These are phyloP conservation scores for Brachylomia viminalis DNA, from an alignment of 2,888 invertebrate species.

Conservation along the genomic window DNA sequence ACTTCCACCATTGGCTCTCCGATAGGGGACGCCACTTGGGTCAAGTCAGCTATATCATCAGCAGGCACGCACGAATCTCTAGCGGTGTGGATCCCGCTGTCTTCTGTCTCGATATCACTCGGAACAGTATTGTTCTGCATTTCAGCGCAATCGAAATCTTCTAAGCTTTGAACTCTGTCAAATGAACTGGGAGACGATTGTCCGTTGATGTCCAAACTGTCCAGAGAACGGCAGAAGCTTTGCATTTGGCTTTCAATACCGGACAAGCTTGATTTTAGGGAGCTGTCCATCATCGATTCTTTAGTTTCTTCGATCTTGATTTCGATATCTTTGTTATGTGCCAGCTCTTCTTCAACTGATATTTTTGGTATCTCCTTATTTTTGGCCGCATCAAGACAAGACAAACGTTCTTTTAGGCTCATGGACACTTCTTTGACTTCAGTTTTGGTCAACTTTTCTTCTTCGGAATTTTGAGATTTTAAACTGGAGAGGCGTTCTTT, in stretches of 20 bases:
- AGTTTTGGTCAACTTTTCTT: slow-evolving; percentile 81
- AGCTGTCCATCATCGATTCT: slow-evolving; percentile 78
- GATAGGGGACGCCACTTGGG: slow-evolving; percentile 87
- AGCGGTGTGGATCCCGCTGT: slow-evolving; percentile 95
- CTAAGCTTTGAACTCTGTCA: slow-evolving; percentile 92
- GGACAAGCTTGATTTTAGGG: slow-evolving; percentile 82
- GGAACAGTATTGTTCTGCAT: slow-evolving; percentile 90
- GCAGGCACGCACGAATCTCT: slow-evolving; percentile 94
- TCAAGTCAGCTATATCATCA: slow-evolving; percentile 92
- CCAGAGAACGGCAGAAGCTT: slow-evolving; percentile 92
- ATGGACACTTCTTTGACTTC: slow-evolving; percentile 88
- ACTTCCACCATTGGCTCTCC: slow-evolving; percentile 85
- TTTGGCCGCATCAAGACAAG: slow-evolving; percentile 88
- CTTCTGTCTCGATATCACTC: slow-evolving; percentile 93
- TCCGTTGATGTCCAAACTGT: slow-evolving; percentile 92
- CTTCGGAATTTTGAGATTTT: slow-evolving; percentile 86
- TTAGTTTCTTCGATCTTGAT: slow-evolving; percentile 74
- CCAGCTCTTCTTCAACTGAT: slow-evolving; percentile 82
- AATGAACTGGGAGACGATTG: slow-evolving; percentile 89
- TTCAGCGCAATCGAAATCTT: slow-evolving; percentile 92
- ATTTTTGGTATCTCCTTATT: slow-evolving; percentile 88
- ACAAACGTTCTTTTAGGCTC: slow-evolving; percentile 89
- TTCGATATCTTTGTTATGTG: slow-evolving; percentile 76
- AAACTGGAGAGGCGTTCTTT: slow-evolving; percentile 88
- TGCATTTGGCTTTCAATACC: slow-evolving; percentile 90